Conservation (phyloP, 1,140 invertebrate species). For the Notospermus geniculatus region DNA sequence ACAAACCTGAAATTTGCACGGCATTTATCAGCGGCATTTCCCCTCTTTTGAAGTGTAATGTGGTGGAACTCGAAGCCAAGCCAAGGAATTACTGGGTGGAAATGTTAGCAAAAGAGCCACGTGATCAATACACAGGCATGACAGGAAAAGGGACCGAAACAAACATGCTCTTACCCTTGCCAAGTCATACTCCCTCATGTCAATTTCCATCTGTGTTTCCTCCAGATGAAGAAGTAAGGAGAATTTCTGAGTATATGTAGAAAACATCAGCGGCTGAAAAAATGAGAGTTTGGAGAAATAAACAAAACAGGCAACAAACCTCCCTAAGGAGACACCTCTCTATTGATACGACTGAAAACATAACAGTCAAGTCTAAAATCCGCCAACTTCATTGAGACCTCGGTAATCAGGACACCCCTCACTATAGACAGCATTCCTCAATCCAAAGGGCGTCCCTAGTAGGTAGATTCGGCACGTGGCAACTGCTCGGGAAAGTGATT, state of each 20-base stretch:
- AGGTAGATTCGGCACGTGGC: too few relatives aligned
- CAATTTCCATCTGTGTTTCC: constrained; percentile 65
- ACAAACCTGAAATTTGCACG: constrained; percentile 35
- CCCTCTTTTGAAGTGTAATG: background rate
- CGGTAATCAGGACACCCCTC: too few relatives aligned
- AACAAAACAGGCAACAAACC: background rate
- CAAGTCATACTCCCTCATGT: constrained; percentile 70
- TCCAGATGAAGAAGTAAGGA: constrained; percentile 73
- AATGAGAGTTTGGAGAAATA: background rate
- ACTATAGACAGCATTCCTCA: too few relatives aligned
- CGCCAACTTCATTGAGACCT: background rate
- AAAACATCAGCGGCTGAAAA: constrained; percentile 32
- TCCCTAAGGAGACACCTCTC: background rate
- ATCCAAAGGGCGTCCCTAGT: too few relatives aligned
- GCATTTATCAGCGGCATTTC: background rate
- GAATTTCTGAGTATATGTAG: constrained; percentile 61
- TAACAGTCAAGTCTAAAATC: too few relatives aligned
- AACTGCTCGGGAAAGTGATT: too few relatives aligned
- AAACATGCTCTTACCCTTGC: constrained; percentile 55
- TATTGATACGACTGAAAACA: background rate
- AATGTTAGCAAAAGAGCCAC: too few relatives aligned
- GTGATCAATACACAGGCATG: too few relatives aligned
- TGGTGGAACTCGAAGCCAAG: background rate
- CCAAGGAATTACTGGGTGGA: background rate
- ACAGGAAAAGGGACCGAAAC: too few relatives aligned